These are phyloP conservation scores for Drosophila carrolli DNA, from an alignment of 1,140 invertebrate species.

Conservation along the genomic window DNA sequence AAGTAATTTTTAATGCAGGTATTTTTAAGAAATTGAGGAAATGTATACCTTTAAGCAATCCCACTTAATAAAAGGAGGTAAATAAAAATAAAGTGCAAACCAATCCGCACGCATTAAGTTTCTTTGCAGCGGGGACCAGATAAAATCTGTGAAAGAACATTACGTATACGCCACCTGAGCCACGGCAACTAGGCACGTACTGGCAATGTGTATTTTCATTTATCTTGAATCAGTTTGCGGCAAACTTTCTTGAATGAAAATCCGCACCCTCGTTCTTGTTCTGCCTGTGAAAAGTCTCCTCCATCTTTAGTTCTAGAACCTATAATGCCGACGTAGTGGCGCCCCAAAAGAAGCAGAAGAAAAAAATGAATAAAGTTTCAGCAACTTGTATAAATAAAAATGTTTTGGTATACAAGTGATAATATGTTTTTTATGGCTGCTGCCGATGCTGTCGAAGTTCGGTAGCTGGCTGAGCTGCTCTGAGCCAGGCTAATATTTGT, in stretches of 20 bases:
- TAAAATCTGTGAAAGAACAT: constrained; percentile 34
- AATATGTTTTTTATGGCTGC: constrained; percentile 42
- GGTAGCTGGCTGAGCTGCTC: constrained; percentile 33
- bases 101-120: constrained; percentile 15
- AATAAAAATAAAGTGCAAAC: neutral
- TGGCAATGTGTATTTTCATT: constrained; percentile 52
- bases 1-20: too few relatives aligned
- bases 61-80: neutral
- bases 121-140: constrained; percentile 9
- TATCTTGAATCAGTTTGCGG: constrained; percentile 56
- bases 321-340: constrained; percentile 22
- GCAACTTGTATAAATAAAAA: constrained; percentile 50
- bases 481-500: constrained; percentile 74
- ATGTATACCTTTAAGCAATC: too few relatives aligned
- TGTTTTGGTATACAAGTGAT: constrained; percentile 47
- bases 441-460: constrained; percentile 38
- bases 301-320: neutral
- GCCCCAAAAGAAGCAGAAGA: constrained; percentile 14
- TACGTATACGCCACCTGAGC: constrained; percentile 63
- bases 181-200: constrained; percentile 47
- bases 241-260: constrained; percentile 42
- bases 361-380: constrained; percentile 26
- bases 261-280: constrained; percentile 5
- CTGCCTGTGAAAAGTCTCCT: neutral
- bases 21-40: too few relatives aligned